Conservation (phyloP, 35 echinoderm and acorn worm genomes). For the Acanthaster planci region DNA sequence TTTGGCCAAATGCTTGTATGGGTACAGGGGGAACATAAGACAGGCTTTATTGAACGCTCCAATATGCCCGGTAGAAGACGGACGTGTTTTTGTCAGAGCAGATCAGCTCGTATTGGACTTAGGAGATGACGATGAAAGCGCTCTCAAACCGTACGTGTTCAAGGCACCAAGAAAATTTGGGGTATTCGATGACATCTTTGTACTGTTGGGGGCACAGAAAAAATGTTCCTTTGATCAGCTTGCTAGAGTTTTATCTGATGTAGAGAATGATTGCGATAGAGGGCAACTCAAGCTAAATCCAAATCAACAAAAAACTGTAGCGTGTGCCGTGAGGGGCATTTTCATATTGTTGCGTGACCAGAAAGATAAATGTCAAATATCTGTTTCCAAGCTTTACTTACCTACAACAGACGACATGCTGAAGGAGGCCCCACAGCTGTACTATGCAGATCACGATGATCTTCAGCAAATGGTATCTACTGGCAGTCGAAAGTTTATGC, state of each 20-base stretch:
- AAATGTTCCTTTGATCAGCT: constrained; percentile 35
- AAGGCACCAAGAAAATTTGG: background rate
- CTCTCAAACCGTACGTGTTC: background rate
- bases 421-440: background rate
- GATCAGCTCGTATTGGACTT: constrained; percentile 37
- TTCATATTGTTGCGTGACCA: background rate
- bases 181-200: background rate
- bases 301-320: background rate
- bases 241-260: background rate
- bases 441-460: constrained; percentile 21
- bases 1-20: background rate
- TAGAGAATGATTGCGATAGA: background rate
- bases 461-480: background rate
- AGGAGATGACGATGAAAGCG: background rate
- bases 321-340: background rate
- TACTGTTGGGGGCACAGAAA: background rate
- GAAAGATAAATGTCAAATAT: constrained; percentile 10
- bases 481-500: background rate
- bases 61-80: constrained; percentile 14
- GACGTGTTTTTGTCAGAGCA: background rate
- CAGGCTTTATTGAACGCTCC: background rate
- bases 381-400: background rate
- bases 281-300: background rate
- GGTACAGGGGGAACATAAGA: background rate
- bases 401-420: background rate